Evolutionary conservation across 2,888 invertebrate genomes (phyloP).

Genomic region (Dynastes grantii): DNA sequence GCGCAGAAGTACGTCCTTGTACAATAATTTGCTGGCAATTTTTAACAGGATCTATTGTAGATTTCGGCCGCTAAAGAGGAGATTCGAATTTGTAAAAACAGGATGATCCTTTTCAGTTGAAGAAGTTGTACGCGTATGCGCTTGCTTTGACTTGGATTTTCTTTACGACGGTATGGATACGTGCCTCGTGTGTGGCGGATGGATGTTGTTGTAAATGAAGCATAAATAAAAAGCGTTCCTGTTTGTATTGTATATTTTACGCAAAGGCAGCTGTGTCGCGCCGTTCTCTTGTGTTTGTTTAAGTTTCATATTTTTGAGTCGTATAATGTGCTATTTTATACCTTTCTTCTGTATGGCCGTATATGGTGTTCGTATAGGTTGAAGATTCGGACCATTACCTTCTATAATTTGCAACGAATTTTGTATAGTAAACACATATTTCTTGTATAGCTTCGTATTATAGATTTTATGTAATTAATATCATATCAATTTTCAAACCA

Average conservation of each 20-base stretch:
- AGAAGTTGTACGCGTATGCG: background rate
- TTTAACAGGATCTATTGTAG: slow-evolving; percentile 16
- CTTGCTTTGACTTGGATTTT: background rate
- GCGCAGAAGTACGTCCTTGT: too few relatives aligned
- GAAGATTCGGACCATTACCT: too few relatives aligned
- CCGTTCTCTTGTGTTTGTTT: slow-evolving; percentile 6
- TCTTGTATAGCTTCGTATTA: too few relatives aligned
- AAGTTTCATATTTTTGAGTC: background rate
- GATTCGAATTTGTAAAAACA: slow-evolving; percentile 40
- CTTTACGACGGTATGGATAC: background rate
- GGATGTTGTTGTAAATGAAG: slow-evolving; percentile 6
- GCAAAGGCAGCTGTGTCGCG: slow-evolving; percentile 7
- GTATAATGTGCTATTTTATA: too few relatives aligned
- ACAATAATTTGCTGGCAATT: slow-evolving; percentile 27
- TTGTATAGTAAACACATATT: too few relatives aligned
- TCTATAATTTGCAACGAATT: too few relatives aligned
- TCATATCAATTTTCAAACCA: too few relatives aligned
- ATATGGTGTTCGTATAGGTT: too few relatives aligned
- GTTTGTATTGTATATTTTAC: background rate
- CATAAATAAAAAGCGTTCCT: slow-evolving; percentile 7
- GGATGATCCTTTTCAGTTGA: slow-evolving; percentile 17
- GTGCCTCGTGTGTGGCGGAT: slow-evolving; percentile 8
- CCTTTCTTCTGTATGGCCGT: too few relatives aligned
- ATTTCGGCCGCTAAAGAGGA: slow-evolving; percentile 1
- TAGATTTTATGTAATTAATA: too few relatives aligned